Conservation (phyloP, 64 coral and sea anemone genomes). For the Actinia equina region DNA sequence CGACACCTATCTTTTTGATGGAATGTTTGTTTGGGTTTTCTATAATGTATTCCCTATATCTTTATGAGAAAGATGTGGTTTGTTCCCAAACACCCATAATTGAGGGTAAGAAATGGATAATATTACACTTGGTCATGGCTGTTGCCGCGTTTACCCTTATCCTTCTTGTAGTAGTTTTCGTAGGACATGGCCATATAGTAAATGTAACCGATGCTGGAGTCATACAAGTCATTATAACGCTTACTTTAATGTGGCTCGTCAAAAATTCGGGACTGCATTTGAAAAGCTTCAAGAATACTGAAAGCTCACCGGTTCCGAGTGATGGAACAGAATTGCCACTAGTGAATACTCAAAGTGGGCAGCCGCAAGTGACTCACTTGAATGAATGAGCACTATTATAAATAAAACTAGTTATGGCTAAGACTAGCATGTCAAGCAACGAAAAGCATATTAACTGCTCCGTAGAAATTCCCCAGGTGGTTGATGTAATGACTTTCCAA, state of each 20-base stretch:
- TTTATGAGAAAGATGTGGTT: conserved; percentile 6
- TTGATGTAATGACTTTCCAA: too few species aligned
- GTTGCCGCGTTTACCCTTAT: background rate
- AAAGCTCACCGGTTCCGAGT: too few species aligned
- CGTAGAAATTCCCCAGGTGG: too few species aligned
- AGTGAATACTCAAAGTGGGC: background rate
- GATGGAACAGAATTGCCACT: background rate
- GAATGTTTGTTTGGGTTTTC: background rate
- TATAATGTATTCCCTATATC: background rate
- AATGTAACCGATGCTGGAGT: background rate
- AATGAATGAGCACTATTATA: too few species aligned
- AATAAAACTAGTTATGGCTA: too few species aligned
- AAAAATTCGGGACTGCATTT: background rate
- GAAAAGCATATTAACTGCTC: too few species aligned
- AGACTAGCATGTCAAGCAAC: too few species aligned
- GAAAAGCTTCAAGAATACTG: background rate
- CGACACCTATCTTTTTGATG: conserved; percentile 27
- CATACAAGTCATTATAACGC: background rate
- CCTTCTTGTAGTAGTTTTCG: background rate
- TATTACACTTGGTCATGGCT: background rate
- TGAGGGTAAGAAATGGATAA: background rate
- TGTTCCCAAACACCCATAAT: background rate
- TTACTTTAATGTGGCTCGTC: background rate
- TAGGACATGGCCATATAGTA: background rate
- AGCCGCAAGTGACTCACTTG: too few species aligned